Evolutionary conservation across 2,797 vertebrate genomes (phyloP), one percentile per base, ranked within the genome.

Genomic region (Chelmon rostratus): DNA sequence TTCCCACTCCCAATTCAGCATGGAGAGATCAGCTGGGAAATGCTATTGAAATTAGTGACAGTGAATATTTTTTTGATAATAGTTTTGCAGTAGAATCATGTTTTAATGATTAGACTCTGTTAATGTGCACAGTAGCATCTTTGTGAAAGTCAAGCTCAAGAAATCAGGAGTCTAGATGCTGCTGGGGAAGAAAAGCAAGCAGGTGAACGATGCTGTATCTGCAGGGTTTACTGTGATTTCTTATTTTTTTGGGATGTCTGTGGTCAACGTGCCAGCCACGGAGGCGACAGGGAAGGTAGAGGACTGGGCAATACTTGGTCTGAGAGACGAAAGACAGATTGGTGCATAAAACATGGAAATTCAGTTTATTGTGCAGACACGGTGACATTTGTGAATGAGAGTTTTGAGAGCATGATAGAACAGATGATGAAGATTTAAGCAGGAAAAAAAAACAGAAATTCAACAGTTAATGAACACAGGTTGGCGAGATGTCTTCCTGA

Each of bases 201-300:
- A 21, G 18, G 19, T 19, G 18, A 64, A 33, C 5, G 13, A 57
- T 61, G 8, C 25, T 21, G 6, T 40, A 35, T 52, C 54, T 65
- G 19, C 37, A 74, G 74, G n/a, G 31, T 73, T 54, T 31, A 64
- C 31, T 58, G 8, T 23, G 42, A 40, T 8, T 42, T n/a, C n/a
- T 42, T n/a, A 35, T 31, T 37, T 2, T 33, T 42, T 38, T 6
- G 12, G 28, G 28, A 18, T 75, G 35, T 50, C 42, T 18, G 0
- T 6, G 16, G 46, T 28, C 5, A 33, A 38, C n/a, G 56, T 35
- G 56, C 50, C 35, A 15, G 62, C 8, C 3, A 25, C 13, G 11
- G 2, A 19, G 19, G 13, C 47, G 37, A 33, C 12, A 5, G 28
- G 5, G 21, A 37, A 68, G 2, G n/a, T 10, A 35, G 16, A 28